These are phyloP conservation scores for Alectoris magna DNA, from an alignment of 2,797 vertebrate species.

Conservation along the genomic window DNA sequence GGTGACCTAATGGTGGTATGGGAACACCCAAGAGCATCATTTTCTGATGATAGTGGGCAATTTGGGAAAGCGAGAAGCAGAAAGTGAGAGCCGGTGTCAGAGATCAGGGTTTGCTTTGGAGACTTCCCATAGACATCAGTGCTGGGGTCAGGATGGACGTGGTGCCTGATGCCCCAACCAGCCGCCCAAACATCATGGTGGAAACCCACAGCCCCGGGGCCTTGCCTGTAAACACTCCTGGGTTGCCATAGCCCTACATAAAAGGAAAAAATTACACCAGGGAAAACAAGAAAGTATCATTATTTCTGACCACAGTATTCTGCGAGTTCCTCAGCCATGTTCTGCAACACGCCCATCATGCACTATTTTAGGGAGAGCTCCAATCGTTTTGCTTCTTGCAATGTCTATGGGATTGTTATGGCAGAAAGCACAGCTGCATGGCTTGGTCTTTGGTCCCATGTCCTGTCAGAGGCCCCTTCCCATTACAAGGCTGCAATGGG, in stretches of 20 bases:
- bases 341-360: neutral
- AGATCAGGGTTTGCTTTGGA: neutral
- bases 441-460: neutral
- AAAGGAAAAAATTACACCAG: neutral
- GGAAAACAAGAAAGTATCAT: neutral
- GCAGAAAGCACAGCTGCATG: neutral
- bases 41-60: neutral
- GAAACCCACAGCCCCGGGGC: accelerated
- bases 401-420: accelerated
- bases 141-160: accelerated
- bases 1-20: accelerated
- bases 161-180: neutral
- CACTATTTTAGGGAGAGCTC: neutral
- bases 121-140: neutral
- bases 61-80: neutral
- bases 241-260: neutral
- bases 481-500: accelerated
- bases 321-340: neutral
- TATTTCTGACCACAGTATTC: neutral
- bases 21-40: accelerated
- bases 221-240: neutral
- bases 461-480: neutral
- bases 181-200: accelerated
- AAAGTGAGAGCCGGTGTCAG: accelerated
- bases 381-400: accelerated